Conservation (phyloP, 2,113 vertebrate genomes). For the Pseudonaja textilis region DNA sequence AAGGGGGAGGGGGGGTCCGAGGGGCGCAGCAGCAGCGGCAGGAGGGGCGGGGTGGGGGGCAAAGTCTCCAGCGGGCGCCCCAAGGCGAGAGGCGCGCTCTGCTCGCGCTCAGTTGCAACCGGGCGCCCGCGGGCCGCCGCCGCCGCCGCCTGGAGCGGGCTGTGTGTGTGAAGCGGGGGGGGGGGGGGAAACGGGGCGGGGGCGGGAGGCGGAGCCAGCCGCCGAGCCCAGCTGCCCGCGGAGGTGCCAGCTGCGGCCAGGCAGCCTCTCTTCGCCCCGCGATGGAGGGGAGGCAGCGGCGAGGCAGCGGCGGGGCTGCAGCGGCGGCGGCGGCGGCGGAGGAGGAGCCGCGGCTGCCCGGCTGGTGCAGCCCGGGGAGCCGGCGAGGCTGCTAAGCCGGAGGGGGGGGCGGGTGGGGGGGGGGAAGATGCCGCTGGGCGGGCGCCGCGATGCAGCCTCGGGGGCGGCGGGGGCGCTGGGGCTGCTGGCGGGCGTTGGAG, state of each 20-base stretch:
- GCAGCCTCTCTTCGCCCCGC: not conserved
- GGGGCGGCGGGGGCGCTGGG: not conserved
- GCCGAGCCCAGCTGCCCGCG: not conserved
- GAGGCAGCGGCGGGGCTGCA: not conserved
- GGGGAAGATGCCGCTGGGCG: not conserved
- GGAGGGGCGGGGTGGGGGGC: not conserved
- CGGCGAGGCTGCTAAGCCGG: not conserved
- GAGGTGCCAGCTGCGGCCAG: not conserved
- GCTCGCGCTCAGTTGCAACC: not conserved
- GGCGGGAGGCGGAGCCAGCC: not conserved
- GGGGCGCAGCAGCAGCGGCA: not conserved
- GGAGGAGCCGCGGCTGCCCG: not conserved
- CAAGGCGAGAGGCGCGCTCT: not conserved
- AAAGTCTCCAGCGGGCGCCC: not conserved
- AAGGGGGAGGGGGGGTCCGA: too few relatives aligned
- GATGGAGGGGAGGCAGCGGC: not conserved
- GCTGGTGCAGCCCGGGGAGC: conserved; percentile 5
- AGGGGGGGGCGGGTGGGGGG: not conserved
- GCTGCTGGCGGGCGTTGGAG: conserved; percentile 70
- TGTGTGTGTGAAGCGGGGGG: fast-evolving
- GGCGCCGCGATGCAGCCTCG: not conserved
- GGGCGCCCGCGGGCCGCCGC: not conserved
- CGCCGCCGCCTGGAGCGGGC: not conserved
- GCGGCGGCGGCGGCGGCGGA: not conserved
- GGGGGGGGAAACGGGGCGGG: not conserved